Evolutionary conservation across 2,797 vertebrate species (phyloP).

Genomic region (Leptodactylus fallax): DNA sequence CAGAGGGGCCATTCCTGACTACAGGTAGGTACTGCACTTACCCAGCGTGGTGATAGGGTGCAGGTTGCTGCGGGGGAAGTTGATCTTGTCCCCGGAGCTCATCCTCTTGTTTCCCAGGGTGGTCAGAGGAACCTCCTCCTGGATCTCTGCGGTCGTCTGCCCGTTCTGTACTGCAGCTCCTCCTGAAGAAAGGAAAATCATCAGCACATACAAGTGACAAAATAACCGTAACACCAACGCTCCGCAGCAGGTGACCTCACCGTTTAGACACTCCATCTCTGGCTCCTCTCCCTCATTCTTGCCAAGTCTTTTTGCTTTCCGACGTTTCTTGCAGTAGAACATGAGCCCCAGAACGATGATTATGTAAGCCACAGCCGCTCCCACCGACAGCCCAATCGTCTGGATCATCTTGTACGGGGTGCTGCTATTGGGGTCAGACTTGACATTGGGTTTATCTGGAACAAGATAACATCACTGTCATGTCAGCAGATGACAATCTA

Average conservation of each 20-base stretch:
- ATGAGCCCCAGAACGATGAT: conserved; percentile 96
- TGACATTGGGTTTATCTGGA: conserved; percentile 86
- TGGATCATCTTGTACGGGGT: conserved; percentile 99
- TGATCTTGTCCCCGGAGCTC: conserved; percentile 88
- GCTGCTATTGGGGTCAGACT: conserved; percentile 72
- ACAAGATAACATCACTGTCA: background rate
- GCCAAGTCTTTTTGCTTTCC: conserved; percentile 89
- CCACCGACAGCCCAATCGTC: conserved; percentile 95
- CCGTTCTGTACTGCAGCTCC: conserved; percentile 88
- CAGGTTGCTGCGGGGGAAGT: conserved; percentile 87
- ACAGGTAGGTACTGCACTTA: conserved; percentile 67
- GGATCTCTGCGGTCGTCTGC: conserved; percentile 91
- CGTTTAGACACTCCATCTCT: conserved; percentile 96
- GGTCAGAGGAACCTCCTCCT: conserved; percentile 92
- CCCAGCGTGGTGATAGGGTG: conserved; percentile 95
- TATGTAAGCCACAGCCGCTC: conserved; percentile 95
- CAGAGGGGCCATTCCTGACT: background rate
- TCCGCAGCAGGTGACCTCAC: conserved; percentile 71
- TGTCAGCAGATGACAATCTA: background rate
- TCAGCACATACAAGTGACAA: background rate
- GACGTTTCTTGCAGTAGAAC: conserved; percentile 99
- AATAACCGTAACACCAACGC: no score
- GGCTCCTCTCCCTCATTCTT: conserved; percentile 94
- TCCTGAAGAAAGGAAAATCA: conserved; percentile 73
- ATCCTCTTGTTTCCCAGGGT: conserved; percentile 89